Conservation (phyloP, 2,797 vertebrate species). For the Pantherophis alleghaniensis region DNA sequence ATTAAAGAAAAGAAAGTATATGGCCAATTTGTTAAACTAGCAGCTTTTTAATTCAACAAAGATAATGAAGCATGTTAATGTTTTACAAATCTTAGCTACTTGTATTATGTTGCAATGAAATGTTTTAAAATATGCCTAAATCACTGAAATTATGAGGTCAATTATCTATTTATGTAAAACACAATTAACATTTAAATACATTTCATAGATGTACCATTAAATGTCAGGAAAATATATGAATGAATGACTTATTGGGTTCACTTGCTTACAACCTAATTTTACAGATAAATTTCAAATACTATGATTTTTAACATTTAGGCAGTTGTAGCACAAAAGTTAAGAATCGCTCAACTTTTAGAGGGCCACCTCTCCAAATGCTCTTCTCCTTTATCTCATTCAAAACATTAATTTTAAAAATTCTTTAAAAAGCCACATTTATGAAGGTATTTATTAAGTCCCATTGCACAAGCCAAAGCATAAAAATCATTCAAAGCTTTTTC, state of each 20-base stretch:
- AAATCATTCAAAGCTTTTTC: neutral
- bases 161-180: slow-evolving; percentile 6
- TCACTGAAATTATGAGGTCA: neutral
- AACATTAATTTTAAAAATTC: neutral
- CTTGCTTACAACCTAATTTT: neutral
- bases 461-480: neutral
- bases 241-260: neutral
- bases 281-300: neutral
- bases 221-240: neutral
- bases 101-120: slow-evolving; percentile 29
- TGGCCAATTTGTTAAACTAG: neutral
- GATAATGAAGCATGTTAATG: neutral
- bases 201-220: neutral
- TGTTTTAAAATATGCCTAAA: slow-evolving; percentile 10
- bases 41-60: slow-evolving; percentile 31
- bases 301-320: neutral
- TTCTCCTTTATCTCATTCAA: neutral
- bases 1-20: neutral
- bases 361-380: neutral
- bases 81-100: slow-evolving; percentile 28
- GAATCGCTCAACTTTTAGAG: neutral
- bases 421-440: neutral
- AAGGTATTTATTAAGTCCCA: neutral
- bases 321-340: neutral
- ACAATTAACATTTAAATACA: neutral